Conservation (phyloP, 1,140 invertebrate species). For the Phortica variegata region DNA sequence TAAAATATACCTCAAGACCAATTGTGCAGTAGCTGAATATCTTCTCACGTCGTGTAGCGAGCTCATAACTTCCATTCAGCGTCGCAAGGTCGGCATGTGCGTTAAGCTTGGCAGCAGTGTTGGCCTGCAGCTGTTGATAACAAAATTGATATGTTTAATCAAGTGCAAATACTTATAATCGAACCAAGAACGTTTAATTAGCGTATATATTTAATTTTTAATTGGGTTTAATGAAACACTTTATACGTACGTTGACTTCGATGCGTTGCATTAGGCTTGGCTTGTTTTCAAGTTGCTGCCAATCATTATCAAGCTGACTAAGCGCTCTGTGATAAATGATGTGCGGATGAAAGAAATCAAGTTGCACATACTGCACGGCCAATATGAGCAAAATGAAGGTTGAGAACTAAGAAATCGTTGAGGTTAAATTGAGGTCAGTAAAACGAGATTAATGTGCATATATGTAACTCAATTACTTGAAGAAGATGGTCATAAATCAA, state of each 20-base stretch:
- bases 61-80: constrained; percentile 21
- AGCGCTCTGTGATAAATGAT: constrained; percentile 18
- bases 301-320: constrained; percentile 39
- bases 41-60: constrained; percentile 35
- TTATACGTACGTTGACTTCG: no score
- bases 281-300: constrained; percentile 28
- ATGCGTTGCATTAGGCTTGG: constrained; percentile 32
- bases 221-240: no score
- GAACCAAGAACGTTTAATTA: no score
- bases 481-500: neutral
- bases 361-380: constrained; percentile 39
- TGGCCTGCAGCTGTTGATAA: constrained; percentile 31
- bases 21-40: constrained; percentile 42
- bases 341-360: constrained; percentile 26
- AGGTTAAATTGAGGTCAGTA: no score
- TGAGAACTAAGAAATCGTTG: constrained; percentile 26
- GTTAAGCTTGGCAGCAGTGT: constrained; percentile 19
- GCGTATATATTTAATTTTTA: no score
- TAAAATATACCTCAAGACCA: constrained; percentile 38
- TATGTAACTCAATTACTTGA: neutral
- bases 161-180: constrained; percentile 38
- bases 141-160: constrained; percentile 39
- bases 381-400: constrained; percentile 40
- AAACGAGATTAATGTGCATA: no score
- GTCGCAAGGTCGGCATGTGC: constrained; percentile 29